A percentile compares a stretch with the other conserved stretches of the same genome.
These are phyloP conservation scores for Leptestheria dahalacensis DNA, from an alignment of 1,140 invertebrate species.

Conservation along the genomic window DNA sequence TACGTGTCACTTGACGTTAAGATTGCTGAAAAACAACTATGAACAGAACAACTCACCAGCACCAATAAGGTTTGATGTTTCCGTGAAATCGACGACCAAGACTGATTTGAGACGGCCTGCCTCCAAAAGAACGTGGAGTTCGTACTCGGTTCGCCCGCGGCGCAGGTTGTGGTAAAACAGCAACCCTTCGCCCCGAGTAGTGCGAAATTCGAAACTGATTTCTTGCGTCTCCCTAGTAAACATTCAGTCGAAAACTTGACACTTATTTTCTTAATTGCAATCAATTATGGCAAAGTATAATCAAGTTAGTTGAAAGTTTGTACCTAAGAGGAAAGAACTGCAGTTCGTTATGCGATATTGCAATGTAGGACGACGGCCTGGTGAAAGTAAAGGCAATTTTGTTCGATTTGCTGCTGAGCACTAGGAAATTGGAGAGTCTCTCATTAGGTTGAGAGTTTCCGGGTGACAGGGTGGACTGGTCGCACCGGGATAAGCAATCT, in stretches of 20 bases:
- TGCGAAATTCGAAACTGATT: slow-evolving; percentile 74
- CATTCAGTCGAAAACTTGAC: not conserved
- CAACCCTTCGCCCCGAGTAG: slow-evolving; percentile 65
- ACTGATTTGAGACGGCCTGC: slow-evolving; percentile 76
- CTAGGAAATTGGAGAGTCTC: too few relatives aligned
- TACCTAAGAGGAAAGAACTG: too few relatives aligned
- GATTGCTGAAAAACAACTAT: too few relatives aligned
- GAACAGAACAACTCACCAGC: slow-evolving; percentile 35
- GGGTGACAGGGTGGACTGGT: not conserved
- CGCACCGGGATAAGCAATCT: slow-evolving; percentile 35
- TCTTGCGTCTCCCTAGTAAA: slow-evolving; percentile 32
- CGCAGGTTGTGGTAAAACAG: slow-evolving; percentile 76
- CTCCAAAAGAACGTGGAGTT: slow-evolving; percentile 73
- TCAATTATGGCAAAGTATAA: too few relatives aligned
- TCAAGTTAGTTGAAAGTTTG: too few relatives aligned
- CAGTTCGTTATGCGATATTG: too few relatives aligned
- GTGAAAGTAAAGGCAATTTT: too few relatives aligned
- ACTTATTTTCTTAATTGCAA: too few relatives aligned
- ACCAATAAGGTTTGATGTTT: slow-evolving; percentile 67
- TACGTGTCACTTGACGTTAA: too few relatives aligned
- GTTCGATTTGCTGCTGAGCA: too few relatives aligned
- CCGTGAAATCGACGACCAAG: slow-evolving; percentile 68
- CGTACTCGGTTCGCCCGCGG: slow-evolving; percentile 61
- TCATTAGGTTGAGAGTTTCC: too few relatives aligned
- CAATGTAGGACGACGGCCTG: too few relatives aligned